Evolutionary conservation across 2,797 vertebrate species (phyloP).

Genomic region (Nyctalus aviator): DNA sequence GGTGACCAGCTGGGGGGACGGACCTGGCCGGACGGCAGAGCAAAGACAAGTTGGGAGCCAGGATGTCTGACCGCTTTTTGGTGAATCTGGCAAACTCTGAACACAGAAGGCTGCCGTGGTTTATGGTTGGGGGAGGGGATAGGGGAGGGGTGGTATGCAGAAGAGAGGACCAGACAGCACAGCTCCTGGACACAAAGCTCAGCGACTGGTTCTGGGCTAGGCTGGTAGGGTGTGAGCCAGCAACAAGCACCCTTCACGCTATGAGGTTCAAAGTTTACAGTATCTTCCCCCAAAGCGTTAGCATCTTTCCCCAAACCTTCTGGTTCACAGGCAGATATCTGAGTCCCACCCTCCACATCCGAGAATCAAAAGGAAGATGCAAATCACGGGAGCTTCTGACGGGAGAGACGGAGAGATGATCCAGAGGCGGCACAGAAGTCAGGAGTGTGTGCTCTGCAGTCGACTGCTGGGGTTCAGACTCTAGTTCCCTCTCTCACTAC

Average conservation of each 20-base stretch:
- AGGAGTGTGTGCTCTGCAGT: neutral
- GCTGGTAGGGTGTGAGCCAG: neutral
- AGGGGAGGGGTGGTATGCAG: rapidly evolving
- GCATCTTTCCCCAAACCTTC: neutral
- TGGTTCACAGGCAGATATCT: neutral
- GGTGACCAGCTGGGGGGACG: neutral
- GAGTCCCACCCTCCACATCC: neutral
- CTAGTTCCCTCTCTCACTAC: neutral
- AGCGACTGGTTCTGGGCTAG: neutral
- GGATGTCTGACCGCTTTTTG: neutral
- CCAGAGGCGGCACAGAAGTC: neutral
- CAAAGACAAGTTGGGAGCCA: neutral
- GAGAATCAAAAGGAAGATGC: neutral
- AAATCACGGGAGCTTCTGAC: neutral
- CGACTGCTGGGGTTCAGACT: neutral
- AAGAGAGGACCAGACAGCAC: neutral
- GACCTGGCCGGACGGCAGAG: neutral
- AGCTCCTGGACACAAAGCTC: neutral
- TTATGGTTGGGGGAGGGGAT: neutral
- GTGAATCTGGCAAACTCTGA: neutral
- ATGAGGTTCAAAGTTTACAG: neutral
- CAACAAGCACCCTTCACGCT: neutral
- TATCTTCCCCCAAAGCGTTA: too few relatives aligned
- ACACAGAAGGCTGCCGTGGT: neutral
- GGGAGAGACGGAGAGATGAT: neutral